These are phyloP conservation scores for Notoglanidium macrostoma DNA, from an alignment of 2,797 vertebrate genomes.

Conservation along the genomic window DNA sequence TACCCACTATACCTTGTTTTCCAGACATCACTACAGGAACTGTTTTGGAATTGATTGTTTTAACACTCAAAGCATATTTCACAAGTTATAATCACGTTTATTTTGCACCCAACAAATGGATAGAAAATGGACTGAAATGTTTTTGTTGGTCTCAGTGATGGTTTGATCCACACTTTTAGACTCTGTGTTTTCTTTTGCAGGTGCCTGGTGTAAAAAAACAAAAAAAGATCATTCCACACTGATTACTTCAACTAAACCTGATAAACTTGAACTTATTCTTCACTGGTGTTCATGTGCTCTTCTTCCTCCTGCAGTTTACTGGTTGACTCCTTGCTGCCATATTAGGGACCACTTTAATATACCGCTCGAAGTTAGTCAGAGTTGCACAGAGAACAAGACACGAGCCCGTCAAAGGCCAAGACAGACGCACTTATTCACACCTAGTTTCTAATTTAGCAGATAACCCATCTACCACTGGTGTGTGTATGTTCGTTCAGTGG, in stretches of 20 bases:
- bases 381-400: background rate
- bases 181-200: background rate
- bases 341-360: background rate
- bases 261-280: conserved; percentile 15
- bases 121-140: too few relatives aligned
- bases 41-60: background rate
- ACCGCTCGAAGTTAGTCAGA: background rate
- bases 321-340: background rate
- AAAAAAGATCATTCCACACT: background rate
- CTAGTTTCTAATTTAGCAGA: background rate
- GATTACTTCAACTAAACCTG: conserved; percentile 1
- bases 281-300: background rate
- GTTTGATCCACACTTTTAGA: background rate
- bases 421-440: background rate
- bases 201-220: too few relatives aligned
- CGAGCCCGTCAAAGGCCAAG: background rate
- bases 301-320: background rate
- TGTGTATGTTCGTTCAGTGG: background rate
- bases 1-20: too few relatives aligned
- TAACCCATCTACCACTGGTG: background rate
- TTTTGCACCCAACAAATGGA: background rate
- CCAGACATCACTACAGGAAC: conserved; percentile 3
- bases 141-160: background rate
- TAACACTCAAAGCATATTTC: background rate
- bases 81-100: background rate